Conservation (phyloP, 2,888 invertebrate genomes). For the Apoda limacodes region DNA sequence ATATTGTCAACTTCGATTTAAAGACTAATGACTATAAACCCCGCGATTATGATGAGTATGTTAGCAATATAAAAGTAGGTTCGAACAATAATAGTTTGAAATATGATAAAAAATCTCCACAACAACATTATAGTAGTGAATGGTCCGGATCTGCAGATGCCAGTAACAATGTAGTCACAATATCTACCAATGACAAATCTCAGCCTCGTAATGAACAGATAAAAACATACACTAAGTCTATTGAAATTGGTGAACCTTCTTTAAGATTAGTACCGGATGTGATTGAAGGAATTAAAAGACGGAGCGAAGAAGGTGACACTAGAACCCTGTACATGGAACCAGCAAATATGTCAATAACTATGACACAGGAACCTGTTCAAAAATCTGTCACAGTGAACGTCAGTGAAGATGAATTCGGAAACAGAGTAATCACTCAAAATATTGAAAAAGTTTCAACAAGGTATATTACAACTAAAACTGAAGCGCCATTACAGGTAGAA, state of each 20-base stretch:
- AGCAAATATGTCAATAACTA: conserved; percentile 50
- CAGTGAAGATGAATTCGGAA: conserved; percentile 59
- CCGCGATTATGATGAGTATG: conserved; percentile 56
- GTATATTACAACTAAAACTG: conserved; percentile 47
- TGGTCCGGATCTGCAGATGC: conserved; percentile 47
- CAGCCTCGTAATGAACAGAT: conserved; percentile 40
- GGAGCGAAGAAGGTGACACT: conserved; percentile 43
- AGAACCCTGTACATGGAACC: conserved; percentile 60
- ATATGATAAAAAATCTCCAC: conserved; percentile 37
- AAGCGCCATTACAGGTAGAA: conserved; percentile 60
- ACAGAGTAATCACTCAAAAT: conserved; percentile 61
- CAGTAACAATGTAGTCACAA: conserved; percentile 49
- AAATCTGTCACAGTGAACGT: conserved; percentile 64
- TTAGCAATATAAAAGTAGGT: conserved; percentile 60
- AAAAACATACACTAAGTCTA: conserved; percentile 60
- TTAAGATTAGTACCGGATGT: conserved; percentile 53
- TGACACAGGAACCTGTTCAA: conserved; percentile 61
- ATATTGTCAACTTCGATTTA: conserved; percentile 60
- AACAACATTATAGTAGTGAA: conserved; percentile 37
- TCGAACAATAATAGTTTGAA: conserved; percentile 57
- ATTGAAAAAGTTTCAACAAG: conserved; percentile 55
- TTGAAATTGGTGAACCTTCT: conserved; percentile 56
- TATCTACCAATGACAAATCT: conserved; percentile 52
- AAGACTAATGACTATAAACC: conserved; percentile 44
- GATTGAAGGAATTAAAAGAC: conserved; percentile 49